Conservation (phyloP, 2,888 invertebrate genomes). For the Phyllotreta striolata region DNA sequence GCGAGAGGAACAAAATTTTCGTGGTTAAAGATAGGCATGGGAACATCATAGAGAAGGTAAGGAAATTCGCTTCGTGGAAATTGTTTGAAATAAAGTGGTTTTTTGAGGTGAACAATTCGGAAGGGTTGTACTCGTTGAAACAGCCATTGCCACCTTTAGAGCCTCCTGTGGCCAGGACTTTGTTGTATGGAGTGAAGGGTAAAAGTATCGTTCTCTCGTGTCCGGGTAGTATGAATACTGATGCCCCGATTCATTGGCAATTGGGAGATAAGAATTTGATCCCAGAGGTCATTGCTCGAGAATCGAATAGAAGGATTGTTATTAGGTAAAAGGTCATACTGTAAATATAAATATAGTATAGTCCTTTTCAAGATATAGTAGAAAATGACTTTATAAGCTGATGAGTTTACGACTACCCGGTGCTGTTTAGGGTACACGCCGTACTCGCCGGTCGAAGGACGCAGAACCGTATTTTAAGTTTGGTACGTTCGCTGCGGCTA, state of each 20-base stretch:
- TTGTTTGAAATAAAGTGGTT: neutral
- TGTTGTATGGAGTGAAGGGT: slow-evolving; percentile 59
- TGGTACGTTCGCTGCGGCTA: no score
- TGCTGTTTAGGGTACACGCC: no score
- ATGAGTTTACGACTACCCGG: no score
- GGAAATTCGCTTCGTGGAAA: no score
- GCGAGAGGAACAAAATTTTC: slow-evolving; percentile 62
- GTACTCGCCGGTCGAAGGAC: no score
- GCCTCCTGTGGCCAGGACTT: slow-evolving; percentile 59
- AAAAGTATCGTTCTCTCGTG: slow-evolving; percentile 60
- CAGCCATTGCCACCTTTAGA: slow-evolving; percentile 63
- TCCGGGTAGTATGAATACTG: slow-evolving; percentile 65
- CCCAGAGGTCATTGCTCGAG: slow-evolving; percentile 61
- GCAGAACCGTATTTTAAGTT: no score
- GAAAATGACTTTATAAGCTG: no score
- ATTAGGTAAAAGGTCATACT: slow-evolving; percentile 55
- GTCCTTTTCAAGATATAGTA: no score
- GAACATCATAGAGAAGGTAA: slow-evolving; percentile 62
- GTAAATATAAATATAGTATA: no score
- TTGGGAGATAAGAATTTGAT: slow-evolving; percentile 63
- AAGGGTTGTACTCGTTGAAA: slow-evolving; percentile 66
- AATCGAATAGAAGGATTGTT: slow-evolving; percentile 66
- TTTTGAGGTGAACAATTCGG: slow-evolving; percentile 65
- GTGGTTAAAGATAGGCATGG: slow-evolving; percentile 65
- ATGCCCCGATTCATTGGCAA: slow-evolving; percentile 67